A percentile compares a stretch with the other conserved stretches of the same genome.
These are phyloP conservation scores for Phoebastria nigripes DNA, from an alignment of 2,797 vertebrate species.

Conservation along the genomic window DNA sequence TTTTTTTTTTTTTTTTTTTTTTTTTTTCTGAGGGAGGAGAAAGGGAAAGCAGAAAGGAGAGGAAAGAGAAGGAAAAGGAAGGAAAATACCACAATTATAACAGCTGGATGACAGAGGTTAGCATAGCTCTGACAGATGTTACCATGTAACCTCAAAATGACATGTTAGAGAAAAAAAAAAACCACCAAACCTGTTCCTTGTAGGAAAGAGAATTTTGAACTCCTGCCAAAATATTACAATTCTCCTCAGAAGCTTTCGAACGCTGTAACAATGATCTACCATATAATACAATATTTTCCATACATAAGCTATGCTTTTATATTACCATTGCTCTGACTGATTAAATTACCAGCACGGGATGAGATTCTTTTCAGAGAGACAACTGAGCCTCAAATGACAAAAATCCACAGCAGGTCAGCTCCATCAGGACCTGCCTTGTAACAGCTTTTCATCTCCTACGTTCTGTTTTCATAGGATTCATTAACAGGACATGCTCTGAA, in stretches of 20 bases:
- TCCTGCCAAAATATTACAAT: conserved; percentile 44
- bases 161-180: not conserved
- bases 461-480: not conserved
- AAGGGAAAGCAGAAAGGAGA: conserved; percentile 49
- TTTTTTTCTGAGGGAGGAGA: not conserved
- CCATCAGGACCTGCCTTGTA: not conserved
- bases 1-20: not conserved
- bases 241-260: conserved; percentile 34
- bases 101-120: conserved; percentile 66
- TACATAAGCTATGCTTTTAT: not conserved
- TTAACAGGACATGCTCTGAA: not conserved
- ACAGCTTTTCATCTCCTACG: not conserved
- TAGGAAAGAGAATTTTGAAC: conserved; percentile 42
- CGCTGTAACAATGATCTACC: conserved; percentile 20
- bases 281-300: conserved; percentile 26
- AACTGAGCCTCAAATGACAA: not conserved
- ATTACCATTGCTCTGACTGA: not conserved
- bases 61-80: conserved; percentile 52
- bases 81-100: conserved; percentile 59
- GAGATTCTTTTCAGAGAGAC: not conserved
- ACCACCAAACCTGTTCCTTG: conserved; percentile 32
- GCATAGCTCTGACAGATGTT: conserved; percentile 66
- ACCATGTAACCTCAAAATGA: conserved; percentile 60
- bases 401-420: not conserved
- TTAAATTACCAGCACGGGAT: conserved; percentile 8